Evolutionary conservation across 1,140 invertebrate species (phyloP), one percentile per base, ranked within the genome.

Genomic region (Drosophila ercepeae): DNA sequence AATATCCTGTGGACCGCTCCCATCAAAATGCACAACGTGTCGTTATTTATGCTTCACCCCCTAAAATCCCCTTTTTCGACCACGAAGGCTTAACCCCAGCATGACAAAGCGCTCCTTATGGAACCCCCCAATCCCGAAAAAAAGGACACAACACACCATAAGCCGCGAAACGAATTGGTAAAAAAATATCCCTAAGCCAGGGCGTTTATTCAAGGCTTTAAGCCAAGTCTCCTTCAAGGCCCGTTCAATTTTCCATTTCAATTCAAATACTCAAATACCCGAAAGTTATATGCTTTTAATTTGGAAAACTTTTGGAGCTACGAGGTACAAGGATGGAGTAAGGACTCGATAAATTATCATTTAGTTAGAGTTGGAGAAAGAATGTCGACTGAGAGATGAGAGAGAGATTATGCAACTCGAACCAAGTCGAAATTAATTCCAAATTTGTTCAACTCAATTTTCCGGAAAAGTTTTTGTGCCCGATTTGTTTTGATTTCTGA

Each of bases 21-120:
- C 79, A 84, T 84, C 79, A 84, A 84, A 84, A 84, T 84, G 75
- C 79, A 86, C 71, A 86, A 73, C 75, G 79, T 84, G 81, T 79
- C 79, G 65, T 86, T 79, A 86, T 79, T 86, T 79, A 84, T 84
- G 45, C 68, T 57, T 68, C 44, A 61, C 29, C 41, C 42, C 39
- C 34, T 21, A 23, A 70, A 71, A 61, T 60, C 34, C 68, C 23
- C 32, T 42, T 72, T 72, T 61, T 57, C 61, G 48, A 64, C 60
- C 60, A 64, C 60, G 60, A 46, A 23, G 60, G 60, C 55, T 64
- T 64, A 64, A 61, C 60, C 60, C 60, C 44, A 58, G 68, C 68
- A 57, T 70, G 60, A 64, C 68, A 71, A 71, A 71, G 68, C 64
- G 60, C 27, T 45, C 23, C 46, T 27, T 16, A 42, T n/a, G 18